These are phyloP conservation scores for Gobio occitaniae DNA, from an alignment of 2,797 vertebrate genomes.

Conservation along the genomic window DNA sequence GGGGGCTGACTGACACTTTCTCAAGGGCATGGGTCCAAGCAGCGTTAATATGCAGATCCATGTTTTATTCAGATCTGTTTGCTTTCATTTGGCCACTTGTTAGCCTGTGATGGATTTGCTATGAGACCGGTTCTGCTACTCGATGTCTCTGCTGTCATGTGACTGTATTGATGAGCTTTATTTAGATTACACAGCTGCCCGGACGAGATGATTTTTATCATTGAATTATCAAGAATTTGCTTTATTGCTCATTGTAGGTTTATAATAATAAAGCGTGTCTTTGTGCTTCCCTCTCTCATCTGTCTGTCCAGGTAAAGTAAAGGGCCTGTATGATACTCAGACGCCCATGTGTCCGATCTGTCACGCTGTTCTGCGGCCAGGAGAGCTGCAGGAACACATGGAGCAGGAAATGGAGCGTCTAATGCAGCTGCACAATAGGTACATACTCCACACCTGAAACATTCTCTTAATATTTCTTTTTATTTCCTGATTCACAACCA, in stretches of 20 bases:
- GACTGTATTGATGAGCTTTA: slow-evolving; percentile 47
- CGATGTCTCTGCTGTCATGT: slow-evolving; percentile 31
- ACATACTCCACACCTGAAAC: slow-evolving; percentile 50
- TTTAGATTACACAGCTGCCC: slow-evolving; percentile 55
- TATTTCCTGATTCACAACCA: background rate
- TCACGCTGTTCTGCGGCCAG: slow-evolving; percentile 87
- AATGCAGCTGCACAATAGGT: slow-evolving; percentile 90
- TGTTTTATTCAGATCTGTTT: slow-evolving; percentile 85
- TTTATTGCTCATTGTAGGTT: slow-evolving; percentile 16
- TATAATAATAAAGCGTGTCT: background rate
- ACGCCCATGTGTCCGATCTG: slow-evolving; percentile 93
- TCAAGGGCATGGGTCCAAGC: slow-evolving; percentile 74
- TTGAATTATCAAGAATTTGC: background rate
- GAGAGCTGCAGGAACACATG: slow-evolving; percentile 95
- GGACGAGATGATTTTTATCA: slow-evolving; percentile 15
- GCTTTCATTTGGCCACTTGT: slow-evolving; percentile 74
- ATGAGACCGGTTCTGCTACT: background rate
- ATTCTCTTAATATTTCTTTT: background rate
- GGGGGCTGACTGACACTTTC: slow-evolving; percentile 71
- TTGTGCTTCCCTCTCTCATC: slow-evolving; percentile 1
- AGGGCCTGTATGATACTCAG: slow-evolving; percentile 89
- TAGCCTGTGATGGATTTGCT: slow-evolving; percentile 68
- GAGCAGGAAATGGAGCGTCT: slow-evolving; percentile 92
- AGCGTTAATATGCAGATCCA: slow-evolving; percentile 50
- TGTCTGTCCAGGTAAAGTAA: slow-evolving; percentile 85